Conservation (phyloP, 2,797 vertebrate species). For the Thalassophryne amazonica region DNA sequence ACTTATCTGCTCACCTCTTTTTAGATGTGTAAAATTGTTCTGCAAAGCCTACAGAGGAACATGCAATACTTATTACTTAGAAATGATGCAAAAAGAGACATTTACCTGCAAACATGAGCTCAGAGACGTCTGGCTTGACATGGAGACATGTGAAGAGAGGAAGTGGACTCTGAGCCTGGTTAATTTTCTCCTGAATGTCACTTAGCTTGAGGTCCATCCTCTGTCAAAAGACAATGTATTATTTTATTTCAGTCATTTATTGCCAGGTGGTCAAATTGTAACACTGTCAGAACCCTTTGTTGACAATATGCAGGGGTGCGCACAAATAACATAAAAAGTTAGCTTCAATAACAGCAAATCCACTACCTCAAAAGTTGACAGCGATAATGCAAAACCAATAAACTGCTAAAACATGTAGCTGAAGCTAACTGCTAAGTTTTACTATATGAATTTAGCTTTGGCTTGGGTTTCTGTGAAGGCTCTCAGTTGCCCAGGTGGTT, state of each 20-base stretch:
- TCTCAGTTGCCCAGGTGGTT: too few species aligned
- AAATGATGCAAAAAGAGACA: not conserved
- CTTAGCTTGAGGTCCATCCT: conserved; percentile 92
- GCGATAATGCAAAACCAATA: too few species aligned
- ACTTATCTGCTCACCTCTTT: conserved; percentile 9
- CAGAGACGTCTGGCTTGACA: conserved; percentile 97
- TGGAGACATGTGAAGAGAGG: conserved; percentile 97
- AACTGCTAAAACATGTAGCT: too few species aligned
- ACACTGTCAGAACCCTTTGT: too few species aligned
- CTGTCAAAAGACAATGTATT: conserved; percentile 60
- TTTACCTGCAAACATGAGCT: conserved; percentile 97
- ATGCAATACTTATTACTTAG: not conserved
- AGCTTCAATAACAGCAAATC: too few species aligned
- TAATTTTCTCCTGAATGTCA: conserved; percentile 86
- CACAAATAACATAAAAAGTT: too few species aligned
- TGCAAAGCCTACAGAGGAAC: not conserved
- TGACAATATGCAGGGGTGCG: too few species aligned
- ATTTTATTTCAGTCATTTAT: not conserved
- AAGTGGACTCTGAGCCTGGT: conserved; percentile 84
- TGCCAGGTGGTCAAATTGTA: not conserved
- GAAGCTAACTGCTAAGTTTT: too few species aligned
- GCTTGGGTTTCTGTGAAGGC: too few species aligned
- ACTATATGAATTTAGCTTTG: too few species aligned
- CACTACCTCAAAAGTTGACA: too few species aligned
- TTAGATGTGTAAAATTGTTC: conserved; percentile 14